Evolutionary conservation across 2,888 invertebrate species (phyloP), one percentile per base, ranked within the genome.

Genomic region (Mactromeris polynyma): DNA sequence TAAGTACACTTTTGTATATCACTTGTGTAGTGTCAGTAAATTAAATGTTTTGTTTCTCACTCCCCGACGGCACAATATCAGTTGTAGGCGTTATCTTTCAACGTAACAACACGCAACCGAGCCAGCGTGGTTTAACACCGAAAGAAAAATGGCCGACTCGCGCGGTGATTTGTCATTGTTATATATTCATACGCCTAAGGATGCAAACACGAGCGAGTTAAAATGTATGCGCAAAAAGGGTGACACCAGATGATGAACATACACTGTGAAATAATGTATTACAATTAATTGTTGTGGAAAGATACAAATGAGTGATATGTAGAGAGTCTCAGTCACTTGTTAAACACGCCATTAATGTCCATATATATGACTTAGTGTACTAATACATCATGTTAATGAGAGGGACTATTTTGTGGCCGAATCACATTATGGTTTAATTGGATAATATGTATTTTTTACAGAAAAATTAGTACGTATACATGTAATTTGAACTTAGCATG

Each of bases 271-370:
- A 33, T 73, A 46, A 83, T 83, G 69, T 42, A 46, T 46, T 31
- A 73, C 73, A 58, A 42, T 33, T 64, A 82, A 69, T 82, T 26
- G 33, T 64, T 14, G 40, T 21, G 31, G 40, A 17, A 21, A 26
- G 26, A 36, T 26, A 64, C 31, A 40, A 82, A 82, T 73, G 83
- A 46, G 73, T 46, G 73, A 73, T 73, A 73, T 73, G 73, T 73
- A 17, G 19, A 19, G 33, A 33, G 4, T 14, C 31, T 73, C 19
- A 26, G 69, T 46, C 46, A 73, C 26, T 73, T 83, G 83, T 83
- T 73, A 40, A 73, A 83, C 83, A 82, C n/a, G 64, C 82, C 14
- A 82, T 54, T 40, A 82, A 73, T 73, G 73, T 73, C 40, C 31
- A 31, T 73, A 81, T 58, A 33, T 73, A 83, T 73, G 83, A 46